Conservation (phyloP, 1,140 invertebrate species). For the Leptinotarsa undecemlineata region DNA sequence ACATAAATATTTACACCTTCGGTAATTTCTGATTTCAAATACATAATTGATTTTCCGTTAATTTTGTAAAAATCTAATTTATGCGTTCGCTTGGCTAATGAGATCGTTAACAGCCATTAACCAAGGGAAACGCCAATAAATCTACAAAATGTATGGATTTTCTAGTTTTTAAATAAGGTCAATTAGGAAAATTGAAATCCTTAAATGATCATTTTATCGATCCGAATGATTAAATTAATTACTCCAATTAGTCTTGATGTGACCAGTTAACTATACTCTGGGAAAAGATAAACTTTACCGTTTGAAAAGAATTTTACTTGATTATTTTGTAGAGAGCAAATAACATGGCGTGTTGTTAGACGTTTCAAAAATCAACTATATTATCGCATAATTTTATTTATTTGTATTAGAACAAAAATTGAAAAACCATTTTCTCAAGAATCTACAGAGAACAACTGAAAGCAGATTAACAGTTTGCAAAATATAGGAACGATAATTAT, state of each 20-base stretch:
- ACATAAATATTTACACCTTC: no score
- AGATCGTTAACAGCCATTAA: not conserved
- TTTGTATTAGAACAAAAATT: no score
- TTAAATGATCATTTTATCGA: slow-evolving; percentile 4
- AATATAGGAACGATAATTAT: no score
- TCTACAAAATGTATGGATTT: slow-evolving; percentile 1
- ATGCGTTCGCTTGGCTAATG: not conserved
- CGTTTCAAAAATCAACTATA: no score
- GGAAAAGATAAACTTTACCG: not conserved
- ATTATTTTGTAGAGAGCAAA: not conserved
- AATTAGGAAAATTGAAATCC: slow-evolving; percentile 6
- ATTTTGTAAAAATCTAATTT: no score
- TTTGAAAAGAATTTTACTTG: not conserved
- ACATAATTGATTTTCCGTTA: no score
- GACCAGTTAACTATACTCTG: not conserved
- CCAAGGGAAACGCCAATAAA: not conserved
- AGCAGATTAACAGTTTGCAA: no score
- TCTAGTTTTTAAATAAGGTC: not conserved
- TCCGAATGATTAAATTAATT: not conserved
- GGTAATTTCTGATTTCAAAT: no score
- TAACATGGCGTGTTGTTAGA: no score
- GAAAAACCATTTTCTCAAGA: no score
- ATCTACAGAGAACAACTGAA: no score
- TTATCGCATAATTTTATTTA: no score
- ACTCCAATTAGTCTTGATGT: slow-evolving; percentile 1